Evolutionary conservation across 2,888 invertebrate genomes (phyloP), one percentile per base, ranked within the genome.

Genomic region (Gymnoscelis rufifasciata): DNA sequence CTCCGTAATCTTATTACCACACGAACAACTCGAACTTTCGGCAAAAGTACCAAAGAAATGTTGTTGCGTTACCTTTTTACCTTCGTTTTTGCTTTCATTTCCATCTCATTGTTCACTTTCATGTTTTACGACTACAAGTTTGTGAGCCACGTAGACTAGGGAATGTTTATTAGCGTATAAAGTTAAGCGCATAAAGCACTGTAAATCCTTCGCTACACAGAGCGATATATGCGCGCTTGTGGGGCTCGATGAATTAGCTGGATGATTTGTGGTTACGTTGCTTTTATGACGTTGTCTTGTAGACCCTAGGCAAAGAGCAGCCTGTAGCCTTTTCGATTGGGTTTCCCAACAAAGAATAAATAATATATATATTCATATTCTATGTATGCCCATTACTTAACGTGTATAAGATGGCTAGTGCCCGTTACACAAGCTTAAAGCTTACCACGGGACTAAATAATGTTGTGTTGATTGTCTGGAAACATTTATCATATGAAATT

Each of bases 81-180:
- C 33, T 28, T 28, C 28, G 23, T 56, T 58, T 57, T 65, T 55
- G 50, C 48, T 40, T 41, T 28, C 29, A 45, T 49, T 45, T 45
- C 37, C 49, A 49, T 45, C 35, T 50, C 44, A 42, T 50, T 43
- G 50, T 50, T 47, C 41, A 39, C 31, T 43, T 26, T 31, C 41
- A 24, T 38, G 40, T 38, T 50, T 54, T 45, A 49, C 47, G 43
- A 51, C 39, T 45, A 31, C 43, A 45, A 45, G 47, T 46, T 51
- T 46, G 43, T 49, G 48, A 46, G 48, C 46, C 43, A 51, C 49
- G 49, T 44, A 46, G 49, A 47, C 49, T 44, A 47, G 39, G 38
- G 37, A 41, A 49, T 51, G 49, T 51, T 51, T 51, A 48, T 51
- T 54, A 47, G 42, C 47, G 33, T 28, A 47, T 47, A 44, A 54